Evolutionary conservation across 2,888 invertebrate species (phyloP), one percentile per base, ranked within the genome.

Genomic region (Tinea pellionella): DNA sequence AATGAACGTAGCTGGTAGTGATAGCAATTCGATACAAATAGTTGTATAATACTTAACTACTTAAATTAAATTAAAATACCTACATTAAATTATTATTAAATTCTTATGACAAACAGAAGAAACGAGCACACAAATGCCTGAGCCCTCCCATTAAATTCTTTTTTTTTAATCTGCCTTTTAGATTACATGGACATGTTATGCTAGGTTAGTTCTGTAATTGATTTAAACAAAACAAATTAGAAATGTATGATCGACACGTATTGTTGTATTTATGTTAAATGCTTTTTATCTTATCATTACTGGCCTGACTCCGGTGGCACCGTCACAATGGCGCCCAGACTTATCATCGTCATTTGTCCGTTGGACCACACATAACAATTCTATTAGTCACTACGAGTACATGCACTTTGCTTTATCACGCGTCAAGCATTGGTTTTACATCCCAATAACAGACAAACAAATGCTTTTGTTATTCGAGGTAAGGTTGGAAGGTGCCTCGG

Each of bases 291-390:
- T 53, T 16, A 47, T 47, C 47, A 41, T 41, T 8, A 8, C n/a
- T 47, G 19, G n/a, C n/a, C 24, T 24, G 53, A 53, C 53, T 47
- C 18, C 47, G 1, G 53, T 18, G 53, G 53, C 53, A 53, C 53
- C 57, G 57, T n/a, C 57, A 57, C 30, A 16, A 15, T 29, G 57
- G 57, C 57, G 57, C 57, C 57, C 30, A 32, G 12, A 19, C 13
- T 57, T 57, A 57, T 57, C 57, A 16, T 2, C 16, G 15, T 13
- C 32, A 32, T 57, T 57, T 57, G 57, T 57, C 57, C 55, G n/a
- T 4, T 57, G 32, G 30, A 16, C 57, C 57, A 57, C 57, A 57
- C 55, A 55, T 57, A 32, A 7, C 16, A 32, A 2, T n/a, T 6
- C 15, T 15, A 32, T 57, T 57, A 57, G 32, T 57, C 57, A 57